Base-by-base conservation (phyloP, 2,797 vertebrate species). In the Gephyroberyx darwinii region DNA sequence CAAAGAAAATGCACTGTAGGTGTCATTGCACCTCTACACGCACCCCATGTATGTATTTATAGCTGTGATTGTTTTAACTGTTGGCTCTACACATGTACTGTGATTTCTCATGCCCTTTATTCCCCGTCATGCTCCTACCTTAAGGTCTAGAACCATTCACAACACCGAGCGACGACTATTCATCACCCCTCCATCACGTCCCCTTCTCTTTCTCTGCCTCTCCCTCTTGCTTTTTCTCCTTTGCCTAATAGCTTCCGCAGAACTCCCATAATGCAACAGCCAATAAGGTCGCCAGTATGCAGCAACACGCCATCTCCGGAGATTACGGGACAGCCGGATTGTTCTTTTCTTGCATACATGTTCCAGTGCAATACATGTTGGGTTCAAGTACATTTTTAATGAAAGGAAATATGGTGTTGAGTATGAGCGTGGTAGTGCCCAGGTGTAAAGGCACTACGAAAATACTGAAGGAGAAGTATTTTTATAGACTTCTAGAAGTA, bases 271-370 rank as follows among this genome's bases (percentile, higher is more conserved):
- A 89, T 72, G 64, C 68, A 70, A 58, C 77, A 60, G 78, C 71
- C 77, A 85, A 86, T 82, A 70, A 81, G 80, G 77, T 71, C 56
- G 68, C 71, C 66, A 7, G 76, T 89, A 90, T 92, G 91, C 89
- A 41, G 70, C 41, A 12, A 60, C 91, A 92, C 88, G 84, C 66
- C 63, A 81, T 78, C 81, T 83, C 80, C 53, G 74, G 82, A 76
- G 75, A 68, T 88, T 74, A 77, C 58, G 70, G 74, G 78, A 51
- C 47, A 26, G 55, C 43, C 75, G 69, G 56, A 81, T 74, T 84
- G 68, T 65, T 75, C 43, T 61, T 80, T 67, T 67, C 73, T 65
- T 77, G 71, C 54, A 41, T 10, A 10, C 39, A 52, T 74, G 86
- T 88, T 75, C 69, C 68, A 65, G 37, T 65, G 55, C 26, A 26